Base-by-base conservation (phyloP, 2,113 vertebrate genomes). In the Crocuta crocuta region DNA sequence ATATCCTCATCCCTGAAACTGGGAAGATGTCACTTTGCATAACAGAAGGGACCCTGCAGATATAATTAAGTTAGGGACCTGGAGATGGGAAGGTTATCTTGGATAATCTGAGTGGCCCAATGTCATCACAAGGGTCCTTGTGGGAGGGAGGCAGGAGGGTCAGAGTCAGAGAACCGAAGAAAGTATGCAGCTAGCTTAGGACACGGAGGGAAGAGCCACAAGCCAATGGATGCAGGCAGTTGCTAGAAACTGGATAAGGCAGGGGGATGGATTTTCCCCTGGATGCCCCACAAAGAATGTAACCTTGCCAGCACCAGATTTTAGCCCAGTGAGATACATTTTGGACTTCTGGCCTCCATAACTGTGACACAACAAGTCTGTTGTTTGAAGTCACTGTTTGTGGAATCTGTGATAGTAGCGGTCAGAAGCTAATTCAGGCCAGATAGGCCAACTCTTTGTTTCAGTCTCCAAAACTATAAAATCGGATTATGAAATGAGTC, bases 61-160 rank as follows among this genome's bases (percentile, higher is more conserved):
- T 17, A 0, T 2, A 10, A 28, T 53, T 12, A 43, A 71, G 33
- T 21, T 26, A 74, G 66, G 58, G 93, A 21, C 35, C 61, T 71
- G 1, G 26, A 26, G 65, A 23, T 12, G 12, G 66, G 23, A 39
- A 76, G 16, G 9, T 13, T n/a, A 23, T 33, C 70, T 15, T 61
- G 39, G 8, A 7, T 7, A 31, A 78, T 19, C 33, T 1, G 0
- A 0, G 7, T 43, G 21, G 13, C 8, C 43, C 80, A 53, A 0
- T 3, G 55, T 4, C 28, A 21, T n/a, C 76, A 48, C 21, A 35
- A 19, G 24, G 33, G 61, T 68, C n/a, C 45, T 79, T 19, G 1
- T 16, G 43, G n/a, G 50, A 88, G 33, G 50, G 10, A 68, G 23
- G n/a, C 17, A 35, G 19, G 89, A 84, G 65, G 23, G 4, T 45